Conservation (phyloP, 1,140 invertebrate genomes). For the Manduca sexta region DNA sequence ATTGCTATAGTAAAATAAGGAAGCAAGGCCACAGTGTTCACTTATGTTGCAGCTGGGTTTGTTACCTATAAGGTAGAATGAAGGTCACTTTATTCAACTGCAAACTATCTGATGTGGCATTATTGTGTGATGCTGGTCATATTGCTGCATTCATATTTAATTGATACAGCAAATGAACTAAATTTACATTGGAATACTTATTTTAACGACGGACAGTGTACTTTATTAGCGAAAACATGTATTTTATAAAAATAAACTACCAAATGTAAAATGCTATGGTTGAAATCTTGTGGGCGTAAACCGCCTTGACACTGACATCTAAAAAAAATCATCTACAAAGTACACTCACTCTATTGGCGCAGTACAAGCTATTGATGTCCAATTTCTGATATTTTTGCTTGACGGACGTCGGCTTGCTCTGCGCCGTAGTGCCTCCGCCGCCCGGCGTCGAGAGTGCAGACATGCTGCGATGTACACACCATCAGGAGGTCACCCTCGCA, state of each 20-base stretch:
- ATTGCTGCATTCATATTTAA: too few relatives aligned
- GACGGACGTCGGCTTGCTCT: slow-evolving; percentile 71
- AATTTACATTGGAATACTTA: too few relatives aligned
- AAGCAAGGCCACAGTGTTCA: too few relatives aligned
- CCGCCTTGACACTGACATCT: slow-evolving; percentile 9
- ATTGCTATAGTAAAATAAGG: too few relatives aligned
- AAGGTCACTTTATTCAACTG: slow-evolving; percentile 27
- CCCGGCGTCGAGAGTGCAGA: slow-evolving; percentile 74
- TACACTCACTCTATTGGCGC: slow-evolving; percentile 84
- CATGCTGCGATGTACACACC: slow-evolving; percentile 74
- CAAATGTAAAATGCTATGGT: too few relatives aligned
- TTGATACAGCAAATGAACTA: too few relatives aligned
- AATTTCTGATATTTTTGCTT: slow-evolving; percentile 96
- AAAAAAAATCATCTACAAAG: slow-evolving; percentile 11
- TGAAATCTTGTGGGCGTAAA: slow-evolving; percentile 6
- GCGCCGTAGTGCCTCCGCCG: slow-evolving; percentile 72
- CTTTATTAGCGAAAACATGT: too few relatives aligned
- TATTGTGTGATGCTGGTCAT: too few relatives aligned
- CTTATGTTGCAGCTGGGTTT: too few relatives aligned
- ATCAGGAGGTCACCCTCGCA: slow-evolving; percentile 72
- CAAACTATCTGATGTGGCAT: slow-evolving; percentile 1
- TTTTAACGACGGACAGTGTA: too few relatives aligned
- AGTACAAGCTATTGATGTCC: slow-evolving; percentile 98
- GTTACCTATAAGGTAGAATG: too few relatives aligned
- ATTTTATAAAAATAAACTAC: too few relatives aligned